phyloP scores from a whole-genome alignment of 2,797 vertebrate genomes.

The Petrocephalus schoutedeni region DNA sequence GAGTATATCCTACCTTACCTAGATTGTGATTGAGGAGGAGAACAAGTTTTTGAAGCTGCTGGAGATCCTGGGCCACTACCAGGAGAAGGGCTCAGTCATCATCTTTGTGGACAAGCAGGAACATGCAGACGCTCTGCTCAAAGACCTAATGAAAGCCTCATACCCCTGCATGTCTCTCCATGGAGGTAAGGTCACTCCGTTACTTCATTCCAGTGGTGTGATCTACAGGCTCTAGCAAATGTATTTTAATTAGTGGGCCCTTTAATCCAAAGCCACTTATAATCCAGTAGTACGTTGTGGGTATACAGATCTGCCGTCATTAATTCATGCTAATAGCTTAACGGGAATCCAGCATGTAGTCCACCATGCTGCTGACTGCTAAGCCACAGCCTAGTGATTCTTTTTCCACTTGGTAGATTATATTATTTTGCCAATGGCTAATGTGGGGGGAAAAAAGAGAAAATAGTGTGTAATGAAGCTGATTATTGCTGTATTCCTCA shows the following conservation, averaged over 20 bases:
- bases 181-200: slow-evolving; percentile 71
- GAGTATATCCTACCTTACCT: background rate
- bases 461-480: background rate
- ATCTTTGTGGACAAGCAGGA: slow-evolving; percentile 99
- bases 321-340: background rate
- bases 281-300: background rate
- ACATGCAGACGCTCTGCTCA: slow-evolving; percentile 85
- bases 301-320: background rate
- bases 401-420: background rate
- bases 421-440: background rate
- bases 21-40: slow-evolving; percentile 96
- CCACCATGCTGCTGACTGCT: background rate
- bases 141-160: slow-evolving; percentile 97
- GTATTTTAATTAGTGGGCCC: background rate
- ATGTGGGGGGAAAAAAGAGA: background rate
- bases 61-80: slow-evolving; percentile 93
- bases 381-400: background rate
- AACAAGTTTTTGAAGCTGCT: slow-evolving; percentile 95
- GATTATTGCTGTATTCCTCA: slow-evolving; percentile 37
- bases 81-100: slow-evolving; percentile 93
- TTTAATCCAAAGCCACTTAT: background rate
- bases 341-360: background rate
- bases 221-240: background rate
- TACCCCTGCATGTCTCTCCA: slow-evolving; percentile 98
- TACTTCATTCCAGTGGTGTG: background rate